Evolutionary conservation across 2,113 vertebrate species (phyloP).

Genomic region (Narcine bancroftii): DNA sequence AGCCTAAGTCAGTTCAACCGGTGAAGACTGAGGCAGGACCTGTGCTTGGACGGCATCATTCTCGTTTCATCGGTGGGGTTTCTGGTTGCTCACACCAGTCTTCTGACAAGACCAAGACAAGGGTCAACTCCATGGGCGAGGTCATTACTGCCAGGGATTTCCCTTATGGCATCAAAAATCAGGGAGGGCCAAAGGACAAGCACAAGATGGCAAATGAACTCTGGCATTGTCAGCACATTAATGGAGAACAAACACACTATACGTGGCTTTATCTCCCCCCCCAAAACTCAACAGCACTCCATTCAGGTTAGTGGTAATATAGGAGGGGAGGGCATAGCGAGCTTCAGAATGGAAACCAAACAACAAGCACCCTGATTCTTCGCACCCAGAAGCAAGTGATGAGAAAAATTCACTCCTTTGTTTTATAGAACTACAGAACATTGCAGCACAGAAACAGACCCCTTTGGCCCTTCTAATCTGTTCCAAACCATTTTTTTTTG

Average conservation of each 20-base stretch:
- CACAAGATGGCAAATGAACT: not conserved
- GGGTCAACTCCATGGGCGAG: not conserved
- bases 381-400: not conserved
- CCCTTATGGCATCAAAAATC: not conserved
- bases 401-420: not conserved
- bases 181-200: not conserved
- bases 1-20: constrained; percentile 42
- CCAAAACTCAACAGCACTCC: too few species aligned
- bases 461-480: too few species aligned
- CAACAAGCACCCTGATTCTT: too few species aligned
- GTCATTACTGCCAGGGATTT: not conserved
- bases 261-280: too few species aligned
- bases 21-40: constrained; percentile 1
- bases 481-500: too few species aligned
- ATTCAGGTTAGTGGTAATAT: too few species aligned
- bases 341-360: too few species aligned
- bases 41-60: too few species aligned
- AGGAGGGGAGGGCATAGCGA: too few species aligned
- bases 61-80: not conserved
- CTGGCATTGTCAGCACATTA: not conserved
- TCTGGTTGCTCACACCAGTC: too few species aligned
- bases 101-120: not conserved
- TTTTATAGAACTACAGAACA: too few species aligned
- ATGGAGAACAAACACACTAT: not conserved
- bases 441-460: too few species aligned